Evolutionary conservation across 2,113 vertebrate species (phyloP).

Genomic region (Lota lota): DNA sequence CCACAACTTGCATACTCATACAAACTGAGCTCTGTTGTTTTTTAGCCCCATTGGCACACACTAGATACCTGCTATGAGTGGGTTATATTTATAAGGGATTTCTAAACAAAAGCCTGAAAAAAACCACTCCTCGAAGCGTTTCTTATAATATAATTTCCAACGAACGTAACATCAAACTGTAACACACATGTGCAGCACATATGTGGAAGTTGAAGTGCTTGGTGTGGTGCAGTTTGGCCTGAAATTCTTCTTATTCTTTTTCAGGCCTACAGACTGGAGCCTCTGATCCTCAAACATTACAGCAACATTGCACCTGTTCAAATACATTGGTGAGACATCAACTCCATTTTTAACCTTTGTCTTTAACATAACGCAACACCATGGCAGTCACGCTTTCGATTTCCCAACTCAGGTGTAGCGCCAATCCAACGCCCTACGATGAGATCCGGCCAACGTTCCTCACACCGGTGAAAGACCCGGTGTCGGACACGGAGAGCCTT

Average conservation of each 20-base stretch:
- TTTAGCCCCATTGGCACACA: too few relatives aligned
- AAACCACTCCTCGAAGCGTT: too few relatives aligned
- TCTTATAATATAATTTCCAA: too few relatives aligned
- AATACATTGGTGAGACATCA: constrained; percentile 85
- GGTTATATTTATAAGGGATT: too few relatives aligned
- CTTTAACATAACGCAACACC: not conserved
- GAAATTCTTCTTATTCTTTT: constrained; percentile 13
- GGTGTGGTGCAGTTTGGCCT: too few relatives aligned
- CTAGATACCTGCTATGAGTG: not conserved
- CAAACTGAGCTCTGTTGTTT: not conserved
- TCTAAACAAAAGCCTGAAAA: too few relatives aligned
- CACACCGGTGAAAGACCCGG: constrained; percentile 84
- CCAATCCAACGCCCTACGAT: constrained; percentile 87
- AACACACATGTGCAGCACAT: too few relatives aligned
- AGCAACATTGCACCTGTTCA: constrained; percentile 93
- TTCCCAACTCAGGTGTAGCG: constrained; percentile 76
- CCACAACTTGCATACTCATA: not conserved
- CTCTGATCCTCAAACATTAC: constrained; percentile 94
- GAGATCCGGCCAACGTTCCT: constrained; percentile 87
- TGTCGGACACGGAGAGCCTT: constrained; percentile 80
- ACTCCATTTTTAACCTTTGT: not conserved
- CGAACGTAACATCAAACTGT: too few relatives aligned
- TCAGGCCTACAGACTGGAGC: constrained; percentile 95
- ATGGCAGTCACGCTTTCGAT: not conserved
- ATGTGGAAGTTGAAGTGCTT: too few relatives aligned